Evolutionary conservation across 2,113 vertebrate genomes (phyloP).

Genomic region (Rhinopomastus cyanomelas): DNA sequence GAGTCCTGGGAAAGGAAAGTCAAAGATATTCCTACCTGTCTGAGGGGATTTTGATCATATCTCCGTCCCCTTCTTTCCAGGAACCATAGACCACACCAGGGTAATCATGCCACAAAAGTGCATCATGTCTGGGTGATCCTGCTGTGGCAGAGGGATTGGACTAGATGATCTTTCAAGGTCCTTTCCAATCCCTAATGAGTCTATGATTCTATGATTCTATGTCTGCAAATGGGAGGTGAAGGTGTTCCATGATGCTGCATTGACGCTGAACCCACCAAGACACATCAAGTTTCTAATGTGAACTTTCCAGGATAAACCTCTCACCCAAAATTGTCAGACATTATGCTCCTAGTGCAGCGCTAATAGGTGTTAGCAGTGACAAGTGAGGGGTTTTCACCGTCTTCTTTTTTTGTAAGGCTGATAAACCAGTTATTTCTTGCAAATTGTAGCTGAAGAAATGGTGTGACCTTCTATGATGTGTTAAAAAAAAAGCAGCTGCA

Average conservation of each 20-base stretch:
- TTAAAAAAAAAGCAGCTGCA: not conserved
- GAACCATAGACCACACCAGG: not conserved
- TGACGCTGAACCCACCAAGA: not conserved
- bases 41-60: not conserved
- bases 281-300: accelerated
- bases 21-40: not conserved
- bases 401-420: not conserved
- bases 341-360: not conserved
- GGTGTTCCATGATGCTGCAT: not conserved
- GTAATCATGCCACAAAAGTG: not conserved
- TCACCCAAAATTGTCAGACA: not conserved
- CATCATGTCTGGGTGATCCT: too few relatives aligned
- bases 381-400: accelerated
- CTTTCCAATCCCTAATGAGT: too few relatives aligned
- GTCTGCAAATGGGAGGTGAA: not conserved
- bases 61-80: not conserved
- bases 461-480: not conserved
- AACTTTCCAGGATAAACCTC: not conserved
- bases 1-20: not conserved
- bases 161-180: too few relatives aligned
- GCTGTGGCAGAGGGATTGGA: too few relatives aligned
- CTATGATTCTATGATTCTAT: too few relatives aligned
- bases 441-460: not conserved
- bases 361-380: not conserved
- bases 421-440: not conserved